Evolutionary conservation across 2,113 vertebrate genomes (phyloP).

Genomic region (Spheniscus mendiculus): DNA sequence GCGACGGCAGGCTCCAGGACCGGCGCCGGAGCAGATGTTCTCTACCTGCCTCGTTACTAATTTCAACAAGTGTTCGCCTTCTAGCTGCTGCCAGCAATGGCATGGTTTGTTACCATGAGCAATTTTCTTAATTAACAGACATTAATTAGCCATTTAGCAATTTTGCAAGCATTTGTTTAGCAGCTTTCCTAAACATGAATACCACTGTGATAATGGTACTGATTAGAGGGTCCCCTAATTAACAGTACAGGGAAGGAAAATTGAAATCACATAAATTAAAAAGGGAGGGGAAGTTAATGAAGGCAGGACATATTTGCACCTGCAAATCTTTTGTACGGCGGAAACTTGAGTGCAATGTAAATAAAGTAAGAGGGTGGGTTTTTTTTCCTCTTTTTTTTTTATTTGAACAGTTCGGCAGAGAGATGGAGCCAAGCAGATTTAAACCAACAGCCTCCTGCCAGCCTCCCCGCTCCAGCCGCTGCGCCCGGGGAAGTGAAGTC

Average conservation of each 20-base stretch:
- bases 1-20: constrained; percentile 70
- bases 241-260: constrained; percentile 88
- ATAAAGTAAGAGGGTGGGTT: constrained; percentile 75
- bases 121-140: constrained; percentile 96
- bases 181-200: constrained; percentile 93
- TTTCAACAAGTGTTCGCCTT: constrained; percentile 87
- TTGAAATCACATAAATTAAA: constrained; percentile 87
- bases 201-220: constrained; percentile 91
- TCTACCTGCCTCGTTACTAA: constrained; percentile 83
- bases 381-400: background rate
- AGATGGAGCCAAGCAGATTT: constrained; percentile 46
- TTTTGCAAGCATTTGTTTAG: constrained; percentile 91
- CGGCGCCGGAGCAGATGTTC: constrained; percentile 77
- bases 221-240: constrained; percentile 91
- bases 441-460: constrained; percentile 32
- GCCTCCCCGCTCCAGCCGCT: background rate
- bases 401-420: background rate
- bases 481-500: background rate
- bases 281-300: constrained; percentile 86
- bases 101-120: constrained; percentile 91
- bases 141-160: constrained; percentile 96
- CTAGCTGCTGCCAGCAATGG: constrained; percentile 85
- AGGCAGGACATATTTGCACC: constrained; percentile 86
- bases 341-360: constrained; percentile 82
- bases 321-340: constrained; percentile 83